Evolutionary conservation across 2,797 vertebrate species (phyloP).

Genomic region (Oreortyx pictus): DNA sequence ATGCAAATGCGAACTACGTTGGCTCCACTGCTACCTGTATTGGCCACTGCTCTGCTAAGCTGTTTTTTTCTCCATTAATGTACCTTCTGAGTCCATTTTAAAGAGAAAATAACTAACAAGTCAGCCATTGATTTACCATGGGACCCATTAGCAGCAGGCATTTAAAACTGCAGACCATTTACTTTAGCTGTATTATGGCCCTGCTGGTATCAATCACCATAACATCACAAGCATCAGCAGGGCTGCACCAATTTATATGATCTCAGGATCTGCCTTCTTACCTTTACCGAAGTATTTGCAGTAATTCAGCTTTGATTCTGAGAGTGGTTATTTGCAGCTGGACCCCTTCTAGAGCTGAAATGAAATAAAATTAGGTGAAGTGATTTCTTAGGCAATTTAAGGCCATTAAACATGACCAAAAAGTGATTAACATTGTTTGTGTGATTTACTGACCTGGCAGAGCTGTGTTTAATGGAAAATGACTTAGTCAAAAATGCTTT

Average conservation of each 20-base stretch:
- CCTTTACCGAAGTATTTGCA: neutral
- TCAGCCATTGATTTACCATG: constrained; percentile 30
- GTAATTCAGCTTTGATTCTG: constrained; percentile 19
- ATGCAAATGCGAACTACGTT: neutral
- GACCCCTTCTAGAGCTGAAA: neutral
- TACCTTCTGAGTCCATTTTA: constrained; percentile 15
- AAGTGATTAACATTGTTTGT: constrained; percentile 66
- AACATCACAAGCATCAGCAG: constrained; percentile 49
- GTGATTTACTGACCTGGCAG: constrained; percentile 49
- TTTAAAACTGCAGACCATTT: constrained; percentile 47
- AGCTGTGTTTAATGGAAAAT: constrained; percentile 49
- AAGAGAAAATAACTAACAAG: constrained; percentile 50
- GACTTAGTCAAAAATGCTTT: constrained; percentile 54
- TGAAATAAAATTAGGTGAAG: constrained; percentile 43
- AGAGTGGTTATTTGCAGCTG: constrained; percentile 2
- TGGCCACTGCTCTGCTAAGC: neutral
- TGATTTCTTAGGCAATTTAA: constrained; percentile 44
- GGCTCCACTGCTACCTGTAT: neutral
- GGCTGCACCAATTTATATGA: neutral
- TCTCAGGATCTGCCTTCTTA: constrained; percentile 8
- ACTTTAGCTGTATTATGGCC: constrained; percentile 15
- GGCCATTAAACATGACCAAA: constrained; percentile 19
- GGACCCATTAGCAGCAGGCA: constrained; percentile 33
- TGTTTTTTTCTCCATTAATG: neutral
- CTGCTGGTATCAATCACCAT: constrained; percentile 53